These are phyloP conservation scores for Axea sp. DNA, from an alignment of 2,888 invertebrate species.

Conservation along the genomic window DNA sequence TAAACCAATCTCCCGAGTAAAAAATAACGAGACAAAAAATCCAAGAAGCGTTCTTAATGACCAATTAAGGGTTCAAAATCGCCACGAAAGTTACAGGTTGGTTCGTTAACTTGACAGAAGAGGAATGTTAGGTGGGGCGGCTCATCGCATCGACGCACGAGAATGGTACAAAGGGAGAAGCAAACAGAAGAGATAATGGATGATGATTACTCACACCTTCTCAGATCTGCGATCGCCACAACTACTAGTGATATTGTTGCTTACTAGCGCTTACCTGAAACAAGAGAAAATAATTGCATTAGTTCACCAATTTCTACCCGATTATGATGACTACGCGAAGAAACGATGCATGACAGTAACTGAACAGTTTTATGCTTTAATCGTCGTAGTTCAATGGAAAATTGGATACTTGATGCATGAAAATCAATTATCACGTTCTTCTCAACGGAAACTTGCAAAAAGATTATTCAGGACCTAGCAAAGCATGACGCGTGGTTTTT, in stretches of 20 bases:
- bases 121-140: conserved; percentile 43
- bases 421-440: conserved; percentile 48
- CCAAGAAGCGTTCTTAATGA: conserved; percentile 31
- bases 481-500: conserved; percentile 28
- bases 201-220: conserved; percentile 73
- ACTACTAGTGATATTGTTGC: conserved; percentile 43
- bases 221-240: conserved; percentile 46
- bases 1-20: conserved; percentile 3
- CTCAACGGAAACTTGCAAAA: conserved; percentile 19
- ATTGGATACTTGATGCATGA: conserved; percentile 36
- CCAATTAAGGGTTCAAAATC: conserved; percentile 58
- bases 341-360: conserved; percentile 25
- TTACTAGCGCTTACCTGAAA: conserved; percentile 73
- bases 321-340: conserved; percentile 32
- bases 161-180: conserved; percentile 66
- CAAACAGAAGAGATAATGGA: conserved; percentile 73
- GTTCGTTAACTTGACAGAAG: conserved; percentile 54
- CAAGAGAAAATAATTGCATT: conserved; percentile 73
- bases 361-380: conserved; percentile 40
- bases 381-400: conserved; percentile 33
- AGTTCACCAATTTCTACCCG: conserved; percentile 60
- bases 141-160: conserved; percentile 61
- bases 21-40: conserved; percentile 3
- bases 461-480: conserved; percentile 6
- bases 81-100: conserved; percentile 52